A percentile compares a stretch with the other conserved stretches of the same genome.
These are phyloP conservation scores for Glossophaga mutica DNA, from an alignment of 2,797 vertebrate genomes.

Conservation along the genomic window DNA sequence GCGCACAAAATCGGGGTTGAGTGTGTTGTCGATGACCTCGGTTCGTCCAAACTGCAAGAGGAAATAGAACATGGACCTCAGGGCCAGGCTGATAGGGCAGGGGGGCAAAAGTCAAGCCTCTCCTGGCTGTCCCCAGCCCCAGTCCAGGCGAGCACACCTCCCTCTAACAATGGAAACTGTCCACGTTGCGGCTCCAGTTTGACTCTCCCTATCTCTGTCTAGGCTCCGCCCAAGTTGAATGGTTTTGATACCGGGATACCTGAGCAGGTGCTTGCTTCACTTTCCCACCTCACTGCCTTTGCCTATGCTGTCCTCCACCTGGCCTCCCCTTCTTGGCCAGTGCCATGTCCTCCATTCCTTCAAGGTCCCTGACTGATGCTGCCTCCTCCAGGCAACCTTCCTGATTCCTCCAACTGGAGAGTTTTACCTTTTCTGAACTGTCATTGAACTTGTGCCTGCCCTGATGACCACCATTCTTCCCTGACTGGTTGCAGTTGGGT, in stretches of 20 bases:
- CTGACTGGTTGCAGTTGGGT: neutral
- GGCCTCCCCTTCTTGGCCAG: neutral
- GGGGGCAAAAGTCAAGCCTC: neutral
- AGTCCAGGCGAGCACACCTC: neutral
- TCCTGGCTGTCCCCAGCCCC: neutral
- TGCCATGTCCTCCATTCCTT: neutral
- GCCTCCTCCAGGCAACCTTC: neutral
- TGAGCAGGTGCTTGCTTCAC: neutral
- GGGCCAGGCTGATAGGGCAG: neutral
- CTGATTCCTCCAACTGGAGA: neutral
- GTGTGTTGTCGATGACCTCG: constrained; percentile 95
- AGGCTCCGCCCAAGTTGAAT: neutral
- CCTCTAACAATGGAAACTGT: neutral
- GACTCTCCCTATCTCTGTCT: neutral
- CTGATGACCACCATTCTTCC: neutral
- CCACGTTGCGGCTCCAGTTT: accelerated
- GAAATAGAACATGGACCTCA: accelerated
- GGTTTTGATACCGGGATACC: neutral
- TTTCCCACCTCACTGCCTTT: neutral
- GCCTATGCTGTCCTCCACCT: neutral
- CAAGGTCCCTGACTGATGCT: neutral
- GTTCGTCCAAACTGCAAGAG: constrained; percentile 92
- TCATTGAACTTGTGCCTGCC: neutral
- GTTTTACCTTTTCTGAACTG: neutral
- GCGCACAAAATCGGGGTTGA: constrained; percentile 95